Evolutionary conservation across 2,113 vertebrate species (phyloP), one percentile per base, ranked within the genome.

Genomic region (Atrichornis clamosus): DNA sequence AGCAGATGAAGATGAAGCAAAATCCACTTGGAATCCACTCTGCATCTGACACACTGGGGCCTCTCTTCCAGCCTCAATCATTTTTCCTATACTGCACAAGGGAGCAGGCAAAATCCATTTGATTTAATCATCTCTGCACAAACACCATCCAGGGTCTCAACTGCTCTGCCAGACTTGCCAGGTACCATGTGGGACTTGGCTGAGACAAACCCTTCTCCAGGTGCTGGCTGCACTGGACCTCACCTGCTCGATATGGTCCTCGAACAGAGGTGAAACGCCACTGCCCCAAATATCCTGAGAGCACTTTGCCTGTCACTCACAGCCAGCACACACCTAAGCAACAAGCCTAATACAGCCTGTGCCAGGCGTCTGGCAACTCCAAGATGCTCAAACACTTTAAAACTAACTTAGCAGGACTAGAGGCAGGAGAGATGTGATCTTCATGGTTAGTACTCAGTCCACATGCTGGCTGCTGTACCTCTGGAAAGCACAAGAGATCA

Each of bases 401-500:
- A 91, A 76, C 12, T 41, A 70, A 84, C 20, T 52, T 44, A 33
- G 68, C 42, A 87, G 60, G 49, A 62, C 49, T 49, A 62, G 72
- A 81, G 52, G 23, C 12, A 7, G 50, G 21, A 55, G 58, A 83
- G 47, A 52, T 19, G 17, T 33, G 64, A 53, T 23, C 15, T 70
- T 88, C 67, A 74, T 41, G 60, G 65, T 82, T 37, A 87, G 52
- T 27, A 67, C 44, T 77, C 75, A 67, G 47, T 70, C 39, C 70
- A 73, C 59, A 70, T 0, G 1, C 35, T 39, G 47, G 50, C 52
- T 94, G 68, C 60, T 65, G 4, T 18, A n/a, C 16, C 68, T 65
- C 85, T 89, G 58, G 62, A 83, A 93, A 83, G 89, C 68, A 82
- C 59, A 93, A 76, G 91, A 46, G 68, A 86, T 76, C 27, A 92